Evolutionary conservation across 1,140 invertebrate genomes (phyloP), one percentile per base, ranked within the genome.

Genomic region (Acromyrmex echinatior): DNA sequence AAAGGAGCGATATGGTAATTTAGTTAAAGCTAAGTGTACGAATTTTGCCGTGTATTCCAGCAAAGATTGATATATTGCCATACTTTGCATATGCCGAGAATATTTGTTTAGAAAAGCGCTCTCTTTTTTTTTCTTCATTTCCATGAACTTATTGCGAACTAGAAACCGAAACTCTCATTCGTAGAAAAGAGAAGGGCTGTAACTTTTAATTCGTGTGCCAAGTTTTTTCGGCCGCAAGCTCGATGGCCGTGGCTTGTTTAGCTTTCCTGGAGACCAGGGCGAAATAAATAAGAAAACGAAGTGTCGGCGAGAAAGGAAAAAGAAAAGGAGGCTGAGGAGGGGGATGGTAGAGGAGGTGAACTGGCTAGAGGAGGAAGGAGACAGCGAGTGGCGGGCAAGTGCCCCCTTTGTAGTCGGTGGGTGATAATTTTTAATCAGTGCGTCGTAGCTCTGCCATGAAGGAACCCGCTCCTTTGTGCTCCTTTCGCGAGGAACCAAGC

Each of bases 381-480:
- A 73, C 76, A 76, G 77, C 89, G 82, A 79, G 65, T 86, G 86
- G 70, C 73, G 53, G 73, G 71, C 68, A 86, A 89, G 86, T 88
- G 87, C 68, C 86, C 89, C 92, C 89, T 93, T 93, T 93, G 90
- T 92, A 93, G 92, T 91, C 86, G 87, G 78, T 87, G 90, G 92
- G 92, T 93, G 92, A 93, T 93, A 93, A 93, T 93, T 93, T 93
- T 93, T 93, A 93, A 93, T 93, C 92, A 93, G 92, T 87, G 92
- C 89, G 89, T 89, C 92, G 89, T 93, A 87, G 78, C 89, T 91
- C 73, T 88, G 79, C 87, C 87, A 85, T 86, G 90, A 91, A 88
- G 86, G 71, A 91, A 87, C 91, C 86, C 85, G 87, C 86, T 85
- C 85, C 80, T 91, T 92, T 89, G 88, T 90, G 85, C 85, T 88